phyloP scores from a whole-genome alignment of 2,888 invertebrate genomes.

The Drepanosiphum platanoidis region DNA sequence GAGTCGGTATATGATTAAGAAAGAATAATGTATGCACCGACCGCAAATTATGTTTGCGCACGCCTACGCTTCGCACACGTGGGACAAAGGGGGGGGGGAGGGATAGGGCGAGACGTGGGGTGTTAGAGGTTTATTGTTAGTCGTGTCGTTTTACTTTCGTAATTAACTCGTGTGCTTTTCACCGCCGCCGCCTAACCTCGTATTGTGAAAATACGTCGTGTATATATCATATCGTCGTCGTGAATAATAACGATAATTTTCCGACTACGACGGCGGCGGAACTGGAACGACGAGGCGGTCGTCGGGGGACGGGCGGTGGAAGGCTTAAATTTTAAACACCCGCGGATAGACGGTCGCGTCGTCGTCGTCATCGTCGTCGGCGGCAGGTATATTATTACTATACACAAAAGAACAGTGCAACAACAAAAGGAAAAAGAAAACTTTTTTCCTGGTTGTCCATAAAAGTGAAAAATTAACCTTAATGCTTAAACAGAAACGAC shows the following conservation, averaged over 20 bases:
- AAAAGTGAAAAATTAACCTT: slow-evolving; percentile 56
- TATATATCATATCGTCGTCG: not conserved
- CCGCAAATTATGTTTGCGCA: too few relatives aligned
- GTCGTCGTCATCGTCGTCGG: not conserved
- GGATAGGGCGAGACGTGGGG: not conserved
- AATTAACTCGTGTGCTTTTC: slow-evolving; percentile 59
- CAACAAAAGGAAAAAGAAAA: slow-evolving; percentile 36
- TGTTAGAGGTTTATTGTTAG: slow-evolving; percentile 13
- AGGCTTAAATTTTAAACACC: slow-evolving; percentile 45
- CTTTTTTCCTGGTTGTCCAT: slow-evolving; percentile 39
- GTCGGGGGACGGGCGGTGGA: not conserved
- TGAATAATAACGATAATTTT: slow-evolving; percentile 49
- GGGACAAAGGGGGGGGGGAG: not conserved
- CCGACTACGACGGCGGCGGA: not conserved
- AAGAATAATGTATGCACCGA: too few relatives aligned
- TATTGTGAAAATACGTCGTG: not conserved
- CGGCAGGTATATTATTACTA: not conserved
- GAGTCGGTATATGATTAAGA: too few relatives aligned
- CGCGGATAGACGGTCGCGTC: not conserved
- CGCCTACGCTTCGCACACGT: not conserved
- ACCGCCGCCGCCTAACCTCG: not conserved
- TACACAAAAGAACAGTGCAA: not conserved
- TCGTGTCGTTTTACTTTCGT: slow-evolving; percentile 51
- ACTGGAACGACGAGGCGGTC: not conserved
- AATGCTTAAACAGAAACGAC: slow-evolving; percentile 40